Evolutionary conservation across 2,888 invertebrate genomes (phyloP).

Genomic region (Lordiphosa fenestrarum): DNA sequence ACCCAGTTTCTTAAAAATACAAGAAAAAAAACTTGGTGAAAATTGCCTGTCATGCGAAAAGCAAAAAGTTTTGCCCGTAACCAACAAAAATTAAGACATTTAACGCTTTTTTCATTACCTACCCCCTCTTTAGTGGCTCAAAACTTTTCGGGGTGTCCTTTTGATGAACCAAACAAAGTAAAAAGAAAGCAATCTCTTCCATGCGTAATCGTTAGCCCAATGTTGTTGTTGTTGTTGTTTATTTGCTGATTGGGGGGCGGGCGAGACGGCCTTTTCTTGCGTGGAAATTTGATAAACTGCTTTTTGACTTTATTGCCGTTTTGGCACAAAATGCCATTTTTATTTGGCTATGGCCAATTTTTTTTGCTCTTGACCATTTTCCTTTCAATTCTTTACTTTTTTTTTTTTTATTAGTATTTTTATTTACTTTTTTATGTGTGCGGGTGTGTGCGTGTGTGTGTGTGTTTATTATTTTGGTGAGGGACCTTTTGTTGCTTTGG

Average conservation of each 20-base stretch:
- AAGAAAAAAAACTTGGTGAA: conserved; percentile 45
- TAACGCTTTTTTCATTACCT: conserved; percentile 68
- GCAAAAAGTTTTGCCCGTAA: conserved; percentile 14
- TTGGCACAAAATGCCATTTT: conserved; percentile 56
- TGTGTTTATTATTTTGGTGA: conserved; percentile 57
- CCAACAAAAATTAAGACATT: conserved; percentile 67
- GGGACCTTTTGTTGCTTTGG: conserved; percentile 43
- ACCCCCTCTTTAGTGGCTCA: not conserved
- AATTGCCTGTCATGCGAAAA: conserved; percentile 67
- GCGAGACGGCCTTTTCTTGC: conserved; percentile 16
- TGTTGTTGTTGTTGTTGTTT: conserved; percentile 41
- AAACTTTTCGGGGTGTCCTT: conserved; percentile 10
- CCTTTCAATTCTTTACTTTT: conserved; percentile 16
- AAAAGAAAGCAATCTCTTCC: not conserved
- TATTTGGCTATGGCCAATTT: conserved; percentile 57
- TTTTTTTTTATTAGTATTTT: conserved; percentile 65
- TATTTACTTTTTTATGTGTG: conserved; percentile 67
- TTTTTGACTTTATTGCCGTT: conserved; percentile 75
- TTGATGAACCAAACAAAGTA: conserved; percentile 1
- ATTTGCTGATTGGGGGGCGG: conserved; percentile 7
- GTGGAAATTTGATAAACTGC: conserved; percentile 74
- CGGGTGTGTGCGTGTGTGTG: too few species aligned
- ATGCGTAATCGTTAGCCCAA: conserved; percentile 27
- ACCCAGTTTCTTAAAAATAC: conserved; percentile 50
- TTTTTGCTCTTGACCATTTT: conserved; percentile 30